Evolutionary conservation across 2,888 invertebrate genomes (phyloP).

Genomic region (Pristionchus exspectatus): DNA sequence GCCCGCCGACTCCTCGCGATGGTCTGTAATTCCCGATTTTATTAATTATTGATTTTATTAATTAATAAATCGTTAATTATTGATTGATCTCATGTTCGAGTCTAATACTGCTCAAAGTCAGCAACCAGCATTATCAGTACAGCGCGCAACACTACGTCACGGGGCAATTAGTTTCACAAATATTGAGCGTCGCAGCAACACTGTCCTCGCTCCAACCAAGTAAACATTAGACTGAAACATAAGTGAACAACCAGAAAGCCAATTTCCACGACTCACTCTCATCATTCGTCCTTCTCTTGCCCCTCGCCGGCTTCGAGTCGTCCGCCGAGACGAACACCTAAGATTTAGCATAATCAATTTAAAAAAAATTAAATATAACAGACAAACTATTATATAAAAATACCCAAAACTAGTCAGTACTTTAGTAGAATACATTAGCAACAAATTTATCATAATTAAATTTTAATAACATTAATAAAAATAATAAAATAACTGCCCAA

Average conservation of each 20-base stretch:
- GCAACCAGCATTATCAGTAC: neutral
- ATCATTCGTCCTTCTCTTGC: slow-evolving; percentile 54
- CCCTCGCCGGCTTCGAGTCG: slow-evolving; percentile 38
- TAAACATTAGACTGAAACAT: too few species aligned
- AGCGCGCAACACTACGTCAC: neutral
- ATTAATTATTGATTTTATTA: neutral
- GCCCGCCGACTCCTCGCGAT: neutral
- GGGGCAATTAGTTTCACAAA: neutral
- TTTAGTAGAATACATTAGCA: too few species aligned
- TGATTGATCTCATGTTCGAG: too few species aligned
- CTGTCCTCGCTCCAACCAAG: neutral
- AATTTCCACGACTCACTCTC: slow-evolving; percentile 45
- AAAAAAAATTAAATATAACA: neutral
- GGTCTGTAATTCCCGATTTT: neutral
- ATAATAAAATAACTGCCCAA: neutral
- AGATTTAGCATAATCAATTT: neutral
- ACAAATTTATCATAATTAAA: too few species aligned
- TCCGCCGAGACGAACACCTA: slow-evolving; percentile 21
- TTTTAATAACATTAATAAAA: neutral
- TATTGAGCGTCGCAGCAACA: neutral
- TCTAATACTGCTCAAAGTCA: neutral
- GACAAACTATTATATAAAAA: too few species aligned
- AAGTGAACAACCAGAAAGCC: too few species aligned
- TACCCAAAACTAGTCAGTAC: too few species aligned
- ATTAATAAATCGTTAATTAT: neutral